These are phyloP conservation scores for Cliona cf. orientalis DNA, from an alignment of 37 sponge, comb jelly and placozoan species.

Conservation along the genomic window DNA sequence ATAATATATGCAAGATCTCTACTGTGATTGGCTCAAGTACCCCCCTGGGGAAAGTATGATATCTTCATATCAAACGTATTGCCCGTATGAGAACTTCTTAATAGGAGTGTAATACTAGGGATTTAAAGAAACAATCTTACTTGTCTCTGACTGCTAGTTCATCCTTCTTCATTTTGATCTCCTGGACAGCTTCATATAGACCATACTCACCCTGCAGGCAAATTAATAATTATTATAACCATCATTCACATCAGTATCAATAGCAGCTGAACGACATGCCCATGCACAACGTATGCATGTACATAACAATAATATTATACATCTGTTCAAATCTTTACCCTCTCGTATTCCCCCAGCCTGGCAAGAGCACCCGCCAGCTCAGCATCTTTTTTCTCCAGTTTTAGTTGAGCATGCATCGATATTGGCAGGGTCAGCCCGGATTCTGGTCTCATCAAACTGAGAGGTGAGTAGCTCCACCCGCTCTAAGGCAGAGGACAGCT, in stretches of 20 bases:
- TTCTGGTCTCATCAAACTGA: constrained; percentile 33
- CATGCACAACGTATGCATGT: too few species aligned
- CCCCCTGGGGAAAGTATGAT: too few species aligned
- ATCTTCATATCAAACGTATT: too few species aligned
- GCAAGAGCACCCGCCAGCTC: constrained; percentile 28
- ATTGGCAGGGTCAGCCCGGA: neutral
- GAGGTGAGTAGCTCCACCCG: constrained; percentile 32
- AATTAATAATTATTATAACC: too few species aligned
- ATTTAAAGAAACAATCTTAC: too few species aligned
- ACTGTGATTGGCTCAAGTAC: too few species aligned
- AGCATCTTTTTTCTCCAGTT: constrained; percentile 30
- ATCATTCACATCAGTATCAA: too few species aligned
- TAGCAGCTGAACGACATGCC: too few species aligned
- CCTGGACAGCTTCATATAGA: constrained; percentile 71
- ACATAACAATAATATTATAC: too few species aligned
- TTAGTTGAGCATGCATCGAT: constrained; percentile 31
- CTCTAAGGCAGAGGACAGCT: constrained; percentile 37
- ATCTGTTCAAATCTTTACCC: constrained; percentile 17
- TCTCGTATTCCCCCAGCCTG: constrained; percentile 51
- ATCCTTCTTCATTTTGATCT: constrained; percentile 73
- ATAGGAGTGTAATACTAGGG: too few species aligned
- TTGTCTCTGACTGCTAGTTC: constrained; percentile 71
- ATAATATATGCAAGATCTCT: too few species aligned
- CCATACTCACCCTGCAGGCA: constrained; percentile 59
- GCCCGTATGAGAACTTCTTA: too few species aligned